Conservation (phyloP, 2,113 vertebrate genomes). For the Odobenus rosmarus region DNA sequence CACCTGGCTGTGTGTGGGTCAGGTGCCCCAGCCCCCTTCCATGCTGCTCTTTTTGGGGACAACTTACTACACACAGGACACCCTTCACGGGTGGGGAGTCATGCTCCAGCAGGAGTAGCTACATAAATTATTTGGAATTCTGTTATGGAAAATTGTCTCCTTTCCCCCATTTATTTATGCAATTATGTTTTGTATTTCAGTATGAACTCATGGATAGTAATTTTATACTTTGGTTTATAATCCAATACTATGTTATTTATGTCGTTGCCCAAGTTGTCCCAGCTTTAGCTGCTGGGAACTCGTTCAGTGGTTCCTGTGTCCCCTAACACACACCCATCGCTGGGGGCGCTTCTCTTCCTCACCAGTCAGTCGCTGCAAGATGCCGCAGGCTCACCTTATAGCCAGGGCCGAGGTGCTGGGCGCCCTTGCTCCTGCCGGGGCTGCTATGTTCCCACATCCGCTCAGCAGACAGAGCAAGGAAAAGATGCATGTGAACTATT, state of each 20-base stretch:
- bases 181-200: not conserved
- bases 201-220: rapidly evolving
- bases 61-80: rapidly evolving
- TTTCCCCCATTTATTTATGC: not conserved
- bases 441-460: rapidly evolving
- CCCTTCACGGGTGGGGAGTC: rapidly evolving
- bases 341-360: not conserved
- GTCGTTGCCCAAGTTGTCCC: not conserved
- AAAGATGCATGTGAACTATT: rapidly evolving
- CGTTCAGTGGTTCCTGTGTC: too few relatives aligned
- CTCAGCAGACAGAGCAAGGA: not conserved
- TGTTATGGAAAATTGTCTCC: not conserved
- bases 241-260: rapidly evolving
- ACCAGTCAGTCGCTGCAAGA: too few relatives aligned
- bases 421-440: too few relatives aligned
- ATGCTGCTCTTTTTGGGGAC: rapidly evolving
- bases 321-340: rapidly evolving
- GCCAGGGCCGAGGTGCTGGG: not conserved
- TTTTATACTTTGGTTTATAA: not conserved
- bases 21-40: rapidly evolving
- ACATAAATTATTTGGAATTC: not conserved
- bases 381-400: too few relatives aligned
- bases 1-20: not conserved
- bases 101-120: rapidly evolving
- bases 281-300: not conserved